Conservation (phyloP, 92 coral and sea anemone genomes). For the Galaxea fascicularis region DNA sequence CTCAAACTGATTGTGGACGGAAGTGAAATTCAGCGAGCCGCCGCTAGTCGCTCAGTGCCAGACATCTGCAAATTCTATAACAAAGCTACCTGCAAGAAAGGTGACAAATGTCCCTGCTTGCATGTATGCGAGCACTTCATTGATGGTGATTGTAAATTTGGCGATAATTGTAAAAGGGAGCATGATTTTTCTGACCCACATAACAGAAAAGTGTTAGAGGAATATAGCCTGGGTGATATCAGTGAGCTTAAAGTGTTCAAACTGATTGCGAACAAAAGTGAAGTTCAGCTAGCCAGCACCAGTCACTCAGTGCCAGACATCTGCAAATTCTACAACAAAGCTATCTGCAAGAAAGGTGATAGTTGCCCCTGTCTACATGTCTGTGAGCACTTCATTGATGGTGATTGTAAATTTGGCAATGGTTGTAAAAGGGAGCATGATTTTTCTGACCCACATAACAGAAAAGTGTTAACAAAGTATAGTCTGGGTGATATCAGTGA, state of each 20-base stretch:
- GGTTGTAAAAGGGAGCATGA: constrained; percentile 80
- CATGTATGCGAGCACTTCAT: constrained; percentile 87
- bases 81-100: constrained; percentile 65
- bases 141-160: constrained; percentile 84
- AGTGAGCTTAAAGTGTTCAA: too few relatives aligned
- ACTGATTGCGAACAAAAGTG: constrained; percentile 62
- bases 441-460: constrained; percentile 71
- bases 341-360: constrained; percentile 53
- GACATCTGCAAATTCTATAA: constrained; percentile 86
- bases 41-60: constrained; percentile 68
- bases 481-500: constrained; percentile 45
- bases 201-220: constrained; percentile 56
- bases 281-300: constrained; percentile 76
- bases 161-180: constrained; percentile 72
- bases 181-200: constrained; percentile 76
- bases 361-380: constrained; percentile 86
- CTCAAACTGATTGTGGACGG: constrained; percentile 63
- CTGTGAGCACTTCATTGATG: constrained; percentile 80
- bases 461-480: constrained; percentile 52
- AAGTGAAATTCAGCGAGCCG: constrained; percentile 78
- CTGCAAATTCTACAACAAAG: constrained; percentile 87
- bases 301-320: constrained; percentile 69
- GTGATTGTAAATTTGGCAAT: constrained; percentile 82
- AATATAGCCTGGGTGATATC: constrained; percentile 45
- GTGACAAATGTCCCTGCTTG: constrained; percentile 72